Evolutionary conservation across 2,888 invertebrate genomes (phyloP).

Genomic region (Mesodorylaimus sp.): DNA sequence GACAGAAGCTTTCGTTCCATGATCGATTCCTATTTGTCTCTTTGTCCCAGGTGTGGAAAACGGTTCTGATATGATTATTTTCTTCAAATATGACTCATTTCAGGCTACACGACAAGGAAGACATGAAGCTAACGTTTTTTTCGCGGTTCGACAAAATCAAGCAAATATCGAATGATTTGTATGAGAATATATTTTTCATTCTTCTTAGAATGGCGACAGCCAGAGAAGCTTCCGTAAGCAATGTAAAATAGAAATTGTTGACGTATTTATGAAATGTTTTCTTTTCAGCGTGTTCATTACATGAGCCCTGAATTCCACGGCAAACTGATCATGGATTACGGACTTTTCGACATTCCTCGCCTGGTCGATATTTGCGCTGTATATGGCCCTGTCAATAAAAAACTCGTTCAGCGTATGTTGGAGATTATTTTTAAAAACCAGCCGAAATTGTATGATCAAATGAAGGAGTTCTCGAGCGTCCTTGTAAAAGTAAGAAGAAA

Average conservation of each 20-base stretch:
- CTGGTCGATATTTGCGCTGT: not conserved
- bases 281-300: not conserved
- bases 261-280: not conserved
- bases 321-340: not conserved
- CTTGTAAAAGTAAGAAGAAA: not conserved
- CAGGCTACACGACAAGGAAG: too few relatives aligned
- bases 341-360: not conserved
- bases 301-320: not conserved
- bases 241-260: not conserved
- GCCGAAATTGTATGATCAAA: constrained; percentile 1
- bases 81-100: too few relatives aligned
- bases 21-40: not conserved
- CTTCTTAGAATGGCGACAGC: not conserved
- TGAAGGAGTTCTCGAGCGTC: not conserved
- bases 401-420: not conserved
- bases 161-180: not conserved
- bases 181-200: not conserved
- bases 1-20: not conserved
- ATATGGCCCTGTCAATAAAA: not conserved
- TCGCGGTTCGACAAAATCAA: not conserved
- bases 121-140: not conserved
- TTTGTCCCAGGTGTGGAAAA: not conserved
- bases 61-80: too few relatives aligned
- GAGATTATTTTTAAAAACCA: not conserved
- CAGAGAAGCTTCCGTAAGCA: not conserved